These are phyloP conservation scores for Drosophila falleni DNA, from an alignment of 2,888 invertebrate species.

Conservation along the genomic window DNA sequence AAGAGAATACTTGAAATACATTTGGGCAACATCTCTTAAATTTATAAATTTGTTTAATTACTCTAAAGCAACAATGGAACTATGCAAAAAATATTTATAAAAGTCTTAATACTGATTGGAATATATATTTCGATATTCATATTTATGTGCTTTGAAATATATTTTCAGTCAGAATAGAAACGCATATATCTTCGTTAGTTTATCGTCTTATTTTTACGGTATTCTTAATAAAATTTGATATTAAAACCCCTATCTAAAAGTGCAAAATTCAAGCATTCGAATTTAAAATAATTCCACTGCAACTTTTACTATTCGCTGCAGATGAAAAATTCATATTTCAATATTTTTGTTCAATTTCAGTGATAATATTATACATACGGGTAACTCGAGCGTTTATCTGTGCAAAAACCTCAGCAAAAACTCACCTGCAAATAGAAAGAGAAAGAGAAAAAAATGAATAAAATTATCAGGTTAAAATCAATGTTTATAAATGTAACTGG, in stretches of 20 bases:
- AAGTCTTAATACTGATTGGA: too few species aligned
- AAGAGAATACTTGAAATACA: not conserved
- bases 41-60: not conserved
- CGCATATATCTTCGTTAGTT: too few species aligned
- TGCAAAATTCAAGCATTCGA: too few species aligned
- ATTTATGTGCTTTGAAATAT: too few species aligned
- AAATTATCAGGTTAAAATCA: slow-evolving; percentile 41
- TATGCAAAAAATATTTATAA: not conserved
- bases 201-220: too few species aligned
- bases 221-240: too few species aligned
- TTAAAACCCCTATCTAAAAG: too few species aligned
- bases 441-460: slow-evolving; percentile 9
- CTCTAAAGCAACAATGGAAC: not conserved
- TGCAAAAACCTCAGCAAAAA: slow-evolving; percentile 8
- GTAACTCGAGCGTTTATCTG: slow-evolving; percentile 3
- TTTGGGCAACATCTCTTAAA: not conserved
- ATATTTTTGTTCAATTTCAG: slow-evolving; percentile 10
- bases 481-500: slow-evolving; percentile 31
- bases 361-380: slow-evolving; percentile 6
- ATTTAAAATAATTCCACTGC: too few species aligned
- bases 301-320: too few species aligned
- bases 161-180: too few species aligned
- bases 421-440: slow-evolving; percentile 53
- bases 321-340: too few species aligned
- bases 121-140: too few species aligned